Evolutionary conservation across 2,113 vertebrate genomes (phyloP).

Genomic region (Alexandromys fortis): DNA sequence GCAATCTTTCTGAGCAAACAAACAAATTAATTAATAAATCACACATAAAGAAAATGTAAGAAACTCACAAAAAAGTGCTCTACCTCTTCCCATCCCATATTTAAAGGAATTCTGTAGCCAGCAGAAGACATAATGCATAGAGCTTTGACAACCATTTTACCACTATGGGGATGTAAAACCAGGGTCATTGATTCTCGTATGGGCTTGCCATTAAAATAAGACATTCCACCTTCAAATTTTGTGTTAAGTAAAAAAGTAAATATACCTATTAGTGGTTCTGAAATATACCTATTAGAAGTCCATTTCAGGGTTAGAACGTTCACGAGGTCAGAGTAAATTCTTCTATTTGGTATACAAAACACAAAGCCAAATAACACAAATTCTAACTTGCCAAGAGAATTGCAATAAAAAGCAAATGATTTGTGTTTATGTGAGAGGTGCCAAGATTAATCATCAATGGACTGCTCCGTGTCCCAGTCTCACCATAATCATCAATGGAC

Average conservation of each 20-base stretch:
- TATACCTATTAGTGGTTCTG: not conserved
- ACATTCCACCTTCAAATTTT: not conserved
- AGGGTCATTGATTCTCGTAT: too few species aligned
- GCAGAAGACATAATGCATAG: not conserved
- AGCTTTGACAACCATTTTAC: not conserved
- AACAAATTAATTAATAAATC: not conserved
- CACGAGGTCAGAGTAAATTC: not conserved
- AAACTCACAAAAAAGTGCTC: not conserved
- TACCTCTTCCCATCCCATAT: not conserved
- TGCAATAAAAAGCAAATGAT: not conserved
- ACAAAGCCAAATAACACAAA: conserved; percentile 20
- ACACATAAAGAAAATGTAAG: not conserved
- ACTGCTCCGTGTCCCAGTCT: not conserved
- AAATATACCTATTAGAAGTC: not conserved
- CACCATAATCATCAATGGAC: not conserved
- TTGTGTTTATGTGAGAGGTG: not conserved
- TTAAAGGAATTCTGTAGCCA: not conserved
- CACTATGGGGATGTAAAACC: not conserved
- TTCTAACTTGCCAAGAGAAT: not conserved
- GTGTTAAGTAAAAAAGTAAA: not conserved
- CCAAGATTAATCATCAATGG: not conserved
- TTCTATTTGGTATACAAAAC: not conserved
- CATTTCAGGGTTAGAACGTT: not conserved
- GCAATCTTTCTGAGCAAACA: not conserved
- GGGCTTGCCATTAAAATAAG: not conserved